Conservation (phyloP, 92 coral and sea anemone species). For the Siderastrea radians region DNA sequence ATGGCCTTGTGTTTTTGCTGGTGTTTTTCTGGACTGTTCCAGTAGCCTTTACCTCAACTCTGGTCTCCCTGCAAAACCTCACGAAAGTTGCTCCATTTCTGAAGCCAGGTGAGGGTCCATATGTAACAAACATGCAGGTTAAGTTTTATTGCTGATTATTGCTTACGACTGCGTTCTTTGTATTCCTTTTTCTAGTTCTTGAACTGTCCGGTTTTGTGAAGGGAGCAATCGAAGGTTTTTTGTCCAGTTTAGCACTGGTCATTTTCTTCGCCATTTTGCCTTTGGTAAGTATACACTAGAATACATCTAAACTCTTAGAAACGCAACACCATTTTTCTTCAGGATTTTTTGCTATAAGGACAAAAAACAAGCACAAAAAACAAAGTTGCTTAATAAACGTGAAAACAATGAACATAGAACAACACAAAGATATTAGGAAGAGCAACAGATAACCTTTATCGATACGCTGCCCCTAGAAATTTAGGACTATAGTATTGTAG, state of each 20-base stretch:
- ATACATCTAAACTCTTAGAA: background rate
- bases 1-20: conserved; percentile 78
- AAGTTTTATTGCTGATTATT: background rate
- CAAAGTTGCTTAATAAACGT: no score
- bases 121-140: background rate
- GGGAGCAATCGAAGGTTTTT: conserved; percentile 89
- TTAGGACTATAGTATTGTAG: no score
- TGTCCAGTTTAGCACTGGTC: conserved; percentile 77
- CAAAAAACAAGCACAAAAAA: no score
- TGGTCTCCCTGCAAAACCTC: conserved; percentile 82
- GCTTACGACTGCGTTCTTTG: background rate
- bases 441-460: no score
- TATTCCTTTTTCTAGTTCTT: conserved; percentile 67
- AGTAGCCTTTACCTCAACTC: conserved; percentile 81
- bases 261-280: conserved; percentile 93
- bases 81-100: conserved; percentile 74
- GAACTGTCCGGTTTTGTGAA: conserved; percentile 66
- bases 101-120: conserved; percentile 62
- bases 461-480: no score
- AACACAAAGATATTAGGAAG: no score
- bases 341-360: no score
- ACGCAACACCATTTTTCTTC: no score
- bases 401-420: no score
- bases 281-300: conserved; percentile 68
- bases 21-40: conserved; percentile 95